These are phyloP conservation scores for Pocillopora grandis DNA, from an alignment of 92 coral and sea anemone species.

Conservation along the genomic window DNA sequence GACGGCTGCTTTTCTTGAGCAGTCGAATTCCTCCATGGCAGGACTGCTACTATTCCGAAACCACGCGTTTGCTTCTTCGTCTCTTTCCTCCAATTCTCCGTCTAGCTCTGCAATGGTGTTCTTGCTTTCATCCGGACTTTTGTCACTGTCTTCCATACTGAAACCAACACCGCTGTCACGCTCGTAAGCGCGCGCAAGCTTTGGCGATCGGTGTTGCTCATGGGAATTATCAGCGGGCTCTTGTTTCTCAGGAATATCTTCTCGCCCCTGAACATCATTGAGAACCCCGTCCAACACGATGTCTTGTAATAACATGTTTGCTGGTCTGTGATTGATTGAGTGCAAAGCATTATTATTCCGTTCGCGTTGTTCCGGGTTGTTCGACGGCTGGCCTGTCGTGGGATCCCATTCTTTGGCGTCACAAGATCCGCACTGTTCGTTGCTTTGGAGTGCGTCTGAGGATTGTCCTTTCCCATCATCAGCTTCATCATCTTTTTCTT, in stretches of 20 bases:
- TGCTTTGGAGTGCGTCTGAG: not conserved
- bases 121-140: conserved; percentile 43
- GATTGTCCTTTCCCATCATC: not conserved
- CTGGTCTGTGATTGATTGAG: not conserved
- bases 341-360: conserved; percentile 32
- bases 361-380: conserved; percentile 21
- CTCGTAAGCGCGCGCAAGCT: conserved; percentile 42
- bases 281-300: conserved; percentile 44
- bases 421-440: not conserved
- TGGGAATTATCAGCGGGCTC: conserved; percentile 26
- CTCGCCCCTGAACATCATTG: conserved; percentile 14
- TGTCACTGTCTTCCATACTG: conserved; percentile 75
- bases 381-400: not conserved
- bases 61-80: conserved; percentile 23
- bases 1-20: conserved; percentile 12
- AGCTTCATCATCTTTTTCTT: not conserved
- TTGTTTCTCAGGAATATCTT: not conserved
- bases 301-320: not conserved
- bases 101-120: conserved; percentile 12
- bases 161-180: conserved; percentile 90
- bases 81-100: conserved; percentile 9
- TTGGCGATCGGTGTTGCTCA: conserved; percentile 49
- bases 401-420: not conserved
- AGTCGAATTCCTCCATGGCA: conserved; percentile 8
- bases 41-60: conserved; percentile 23